phyloP scores from a whole-genome alignment of 2,888 invertebrate species.

The Criorhina ranunculi region DNA sequence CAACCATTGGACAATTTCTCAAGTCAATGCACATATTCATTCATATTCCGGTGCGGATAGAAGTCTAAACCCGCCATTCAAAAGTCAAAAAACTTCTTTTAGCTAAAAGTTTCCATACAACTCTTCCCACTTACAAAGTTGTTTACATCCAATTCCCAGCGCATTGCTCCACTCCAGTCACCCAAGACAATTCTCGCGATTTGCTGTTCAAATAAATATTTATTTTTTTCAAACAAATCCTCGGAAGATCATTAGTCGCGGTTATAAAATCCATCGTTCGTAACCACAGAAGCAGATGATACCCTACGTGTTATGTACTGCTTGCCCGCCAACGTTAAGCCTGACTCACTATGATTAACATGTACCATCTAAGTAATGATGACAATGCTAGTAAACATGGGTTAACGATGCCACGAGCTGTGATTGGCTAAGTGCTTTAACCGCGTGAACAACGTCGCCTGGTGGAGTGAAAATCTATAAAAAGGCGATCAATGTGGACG shows the following conservation, averaged over 20 bases:
- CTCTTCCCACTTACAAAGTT: neutral
- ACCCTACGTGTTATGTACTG: slow-evolving; percentile 25
- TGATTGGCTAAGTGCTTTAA: slow-evolving; percentile 50
- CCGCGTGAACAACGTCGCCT: slow-evolving; percentile 32
- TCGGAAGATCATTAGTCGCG: slow-evolving; percentile 1
- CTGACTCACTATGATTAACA: slow-evolving; percentile 70
- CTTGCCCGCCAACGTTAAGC: slow-evolving; percentile 13
- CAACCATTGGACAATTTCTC: neutral
- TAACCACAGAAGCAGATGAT: slow-evolving; percentile 22
- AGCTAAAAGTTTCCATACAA: neutral
- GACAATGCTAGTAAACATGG: slow-evolving; percentile 50
- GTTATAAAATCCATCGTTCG: slow-evolving; percentile 9
- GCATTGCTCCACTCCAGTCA: neutral
- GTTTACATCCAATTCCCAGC: neutral
- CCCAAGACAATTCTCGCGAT: slow-evolving; percentile 35
- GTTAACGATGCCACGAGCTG: slow-evolving; percentile 25
- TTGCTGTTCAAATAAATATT: slow-evolving; percentile 23
- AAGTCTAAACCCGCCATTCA: too few relatives aligned
- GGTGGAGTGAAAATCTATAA: slow-evolving; percentile 66
- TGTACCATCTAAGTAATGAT: slow-evolving; percentile 59
- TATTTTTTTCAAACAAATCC: slow-evolving; percentile 21
- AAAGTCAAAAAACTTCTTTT: neutral
- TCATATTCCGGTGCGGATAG: too few relatives aligned
- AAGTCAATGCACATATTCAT: too few relatives aligned
- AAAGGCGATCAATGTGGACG: slow-evolving; percentile 44